Evolutionary conservation across 2,113 vertebrate species (phyloP).

Genomic region (Sterna hirundo): DNA sequence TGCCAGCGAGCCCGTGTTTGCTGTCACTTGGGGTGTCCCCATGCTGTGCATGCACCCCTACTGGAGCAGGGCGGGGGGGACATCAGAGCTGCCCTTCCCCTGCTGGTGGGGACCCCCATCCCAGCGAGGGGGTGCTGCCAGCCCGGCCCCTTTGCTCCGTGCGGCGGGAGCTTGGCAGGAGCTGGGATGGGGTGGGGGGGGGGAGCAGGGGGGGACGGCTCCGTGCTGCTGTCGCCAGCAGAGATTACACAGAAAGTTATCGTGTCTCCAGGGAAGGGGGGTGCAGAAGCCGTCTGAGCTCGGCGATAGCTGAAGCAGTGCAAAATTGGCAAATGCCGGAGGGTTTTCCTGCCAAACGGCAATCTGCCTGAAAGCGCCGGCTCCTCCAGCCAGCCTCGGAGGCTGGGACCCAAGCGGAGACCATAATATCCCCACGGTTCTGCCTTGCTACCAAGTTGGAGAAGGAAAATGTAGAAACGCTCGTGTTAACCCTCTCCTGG

Average conservation of each 20-base stretch:
- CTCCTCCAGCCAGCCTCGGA: background rate
- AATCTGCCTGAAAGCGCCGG: background rate
- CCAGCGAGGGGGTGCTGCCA: rapidly evolving
- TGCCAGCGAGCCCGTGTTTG: background rate
- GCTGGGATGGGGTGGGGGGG: rapidly evolving
- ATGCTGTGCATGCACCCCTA: background rate
- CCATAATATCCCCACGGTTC: background rate
- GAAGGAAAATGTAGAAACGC: background rate
- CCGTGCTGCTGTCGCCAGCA: background rate
- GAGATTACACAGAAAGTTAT: background rate
- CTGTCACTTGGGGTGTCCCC: background rate
- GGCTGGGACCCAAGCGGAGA: background rate
- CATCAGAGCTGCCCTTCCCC: background rate
- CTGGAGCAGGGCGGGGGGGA: rapidly evolving
- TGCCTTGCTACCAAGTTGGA: conserved; percentile 41
- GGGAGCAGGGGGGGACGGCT: background rate
- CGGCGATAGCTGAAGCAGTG: background rate
- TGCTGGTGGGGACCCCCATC: rapidly evolving
- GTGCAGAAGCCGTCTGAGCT: background rate
- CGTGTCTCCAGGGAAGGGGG: background rate
- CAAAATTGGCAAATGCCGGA: background rate
- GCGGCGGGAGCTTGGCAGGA: background rate
- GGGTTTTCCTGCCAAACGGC: background rate
- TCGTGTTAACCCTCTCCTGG: background rate
- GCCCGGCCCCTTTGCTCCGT: rapidly evolving